phyloP scores from a whole-genome alignment of 2,797 vertebrate species.

The Adrianichthys oophorus region DNA sequence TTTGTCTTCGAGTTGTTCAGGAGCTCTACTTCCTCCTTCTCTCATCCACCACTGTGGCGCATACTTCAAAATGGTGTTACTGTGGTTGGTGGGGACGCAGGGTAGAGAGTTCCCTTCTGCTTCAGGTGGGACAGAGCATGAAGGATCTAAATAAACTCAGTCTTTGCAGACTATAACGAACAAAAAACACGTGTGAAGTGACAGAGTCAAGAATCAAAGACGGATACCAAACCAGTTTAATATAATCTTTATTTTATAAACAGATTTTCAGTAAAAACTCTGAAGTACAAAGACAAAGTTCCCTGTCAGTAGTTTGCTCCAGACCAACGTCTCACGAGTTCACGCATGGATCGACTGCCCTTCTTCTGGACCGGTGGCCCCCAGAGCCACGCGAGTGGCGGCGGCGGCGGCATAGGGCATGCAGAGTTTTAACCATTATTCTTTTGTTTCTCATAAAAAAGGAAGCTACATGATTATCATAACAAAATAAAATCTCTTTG shows the following conservation, averaged over 20 bases:
- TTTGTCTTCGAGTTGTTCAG: too few species aligned
- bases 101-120: too few species aligned
- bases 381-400: conserved; percentile 34
- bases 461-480: conserved; percentile 72
- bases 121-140: too few species aligned
- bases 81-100: too few species aligned
- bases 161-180: too few species aligned
- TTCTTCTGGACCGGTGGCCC: conserved; percentile 10
- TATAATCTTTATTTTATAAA: conserved; percentile 78
- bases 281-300: conserved; percentile 75
- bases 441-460: conserved; percentile 33
- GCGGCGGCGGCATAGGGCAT: conserved; percentile 47
- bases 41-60: too few species aligned
- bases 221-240: conserved; percentile 40
- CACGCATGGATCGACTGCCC: conserved; percentile 6
- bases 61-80: too few species aligned
- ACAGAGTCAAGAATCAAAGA: conserved; percentile 13
- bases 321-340: conserved; percentile 30
- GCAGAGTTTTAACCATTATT: conserved; percentile 68
- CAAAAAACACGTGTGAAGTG: too few species aligned
- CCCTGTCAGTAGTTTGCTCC: conserved; percentile 75
- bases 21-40: too few species aligned
- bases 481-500: conserved; percentile 84
- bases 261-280: conserved; percentile 80
- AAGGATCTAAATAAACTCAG: too few species aligned